Evolutionary conservation across 2,113 vertebrate species (phyloP), one percentile per base, ranked within the genome.

Genomic region (Laterallus jamaicensis): DNA sequence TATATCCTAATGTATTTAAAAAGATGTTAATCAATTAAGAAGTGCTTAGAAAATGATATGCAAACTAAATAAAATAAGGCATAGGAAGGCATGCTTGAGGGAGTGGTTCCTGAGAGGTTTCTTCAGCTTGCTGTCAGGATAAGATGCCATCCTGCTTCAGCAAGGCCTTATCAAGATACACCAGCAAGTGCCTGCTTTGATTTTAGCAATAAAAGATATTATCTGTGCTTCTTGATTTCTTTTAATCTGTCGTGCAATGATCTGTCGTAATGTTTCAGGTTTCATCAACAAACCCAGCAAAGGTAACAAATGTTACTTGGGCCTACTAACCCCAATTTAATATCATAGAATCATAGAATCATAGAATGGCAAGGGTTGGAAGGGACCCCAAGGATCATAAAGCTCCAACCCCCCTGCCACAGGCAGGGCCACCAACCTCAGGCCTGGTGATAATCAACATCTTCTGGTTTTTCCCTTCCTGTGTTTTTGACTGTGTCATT

Each of bases 21-120:
- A 91, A 91, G 49, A 89, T 89, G 83, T 79, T 91, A 91, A 91
- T 95, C 54, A 93, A 82, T 92, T 95, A 92, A 95, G 83, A 81
- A 91, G 32, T 73, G 35, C 67, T 82, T 85, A 95, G 91, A 79
- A 92, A 96, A 95, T 78, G 0, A 82, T 84, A 95, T 89, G 91
- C 62, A 91, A 95, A 82, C 49, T 49, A 73, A 94, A 87, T 70
- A 81, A 70, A 81, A 81, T 49, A 77, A 76, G 67, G 75, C 79
- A 82, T 64, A 2, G 0, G 47, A 92, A 93, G 69, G 29, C 64
- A 12, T 92, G 60, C 62, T 91, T 74, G 84, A 88, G 66, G 83
- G 86, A 91, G 89, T 76, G 74, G 66, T 2, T 95, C 54, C 37
- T 56, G 66, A 89, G 81, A 93, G 70, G 55, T 40, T 84, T 77